phyloP scores from a whole-genome alignment of 2,888 invertebrate species.

The Linyphia triangularis region DNA sequence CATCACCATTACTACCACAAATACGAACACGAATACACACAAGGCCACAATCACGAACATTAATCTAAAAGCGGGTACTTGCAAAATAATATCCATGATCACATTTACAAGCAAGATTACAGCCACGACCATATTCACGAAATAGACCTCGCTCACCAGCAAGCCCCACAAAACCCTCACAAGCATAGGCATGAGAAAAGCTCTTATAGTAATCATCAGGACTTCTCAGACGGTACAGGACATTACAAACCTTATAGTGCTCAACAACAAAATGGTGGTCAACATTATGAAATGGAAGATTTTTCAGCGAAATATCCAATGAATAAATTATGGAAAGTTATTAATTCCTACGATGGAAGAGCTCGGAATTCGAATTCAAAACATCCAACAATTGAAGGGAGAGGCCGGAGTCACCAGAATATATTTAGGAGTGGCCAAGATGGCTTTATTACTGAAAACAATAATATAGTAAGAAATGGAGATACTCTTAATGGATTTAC shows the following conservation, averaged over 20 bases:
- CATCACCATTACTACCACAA: slow-evolving; percentile 54
- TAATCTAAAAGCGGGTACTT: neutral
- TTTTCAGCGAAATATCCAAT: neutral
- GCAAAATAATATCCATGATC: slow-evolving; percentile 21
- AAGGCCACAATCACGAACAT: neutral
- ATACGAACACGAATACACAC: neutral
- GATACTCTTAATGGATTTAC: neutral
- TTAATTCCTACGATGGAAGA: neutral
- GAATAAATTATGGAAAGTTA: neutral
- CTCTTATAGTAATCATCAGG: neutral
- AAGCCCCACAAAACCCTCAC: neutral
- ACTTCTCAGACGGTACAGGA: too few relatives aligned
- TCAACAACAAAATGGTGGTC: neutral
- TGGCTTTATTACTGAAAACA: neutral
- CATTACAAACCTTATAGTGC: neutral
- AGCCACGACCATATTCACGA: neutral
- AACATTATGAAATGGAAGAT: neutral
- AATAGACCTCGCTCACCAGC: neutral
- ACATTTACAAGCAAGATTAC: neutral
- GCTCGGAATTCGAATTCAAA: neutral
- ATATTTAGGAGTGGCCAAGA: neutral
- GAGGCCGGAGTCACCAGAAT: neutral
- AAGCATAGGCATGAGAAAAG: neutral
- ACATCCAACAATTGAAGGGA: neutral
- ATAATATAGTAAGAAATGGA: neutral